Evolutionary conservation across 2,888 invertebrate species (phyloP).

Genomic region (Itoplectis maculator): DNA sequence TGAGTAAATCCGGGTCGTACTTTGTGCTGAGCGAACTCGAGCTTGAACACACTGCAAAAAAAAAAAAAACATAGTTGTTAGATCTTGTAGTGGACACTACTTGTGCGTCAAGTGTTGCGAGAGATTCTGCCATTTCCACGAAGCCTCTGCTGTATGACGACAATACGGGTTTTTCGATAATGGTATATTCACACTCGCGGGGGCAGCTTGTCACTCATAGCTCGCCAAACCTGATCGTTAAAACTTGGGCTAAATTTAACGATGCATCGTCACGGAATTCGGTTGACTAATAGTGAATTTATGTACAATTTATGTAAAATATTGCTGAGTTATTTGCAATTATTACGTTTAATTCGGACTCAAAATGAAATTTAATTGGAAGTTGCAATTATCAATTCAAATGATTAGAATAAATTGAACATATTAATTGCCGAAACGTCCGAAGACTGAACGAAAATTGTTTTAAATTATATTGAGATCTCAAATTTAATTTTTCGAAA

Average conservation of each 20-base stretch:
- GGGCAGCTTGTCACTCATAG: background rate
- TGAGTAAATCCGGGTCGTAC: slow-evolving; percentile 97
- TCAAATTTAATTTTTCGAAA: background rate
- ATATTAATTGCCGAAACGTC: background rate
- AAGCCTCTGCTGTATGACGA: background rate
- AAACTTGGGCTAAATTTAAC: background rate
- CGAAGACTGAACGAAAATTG: background rate
- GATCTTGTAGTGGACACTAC: background rate
- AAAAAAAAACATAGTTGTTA: background rate
- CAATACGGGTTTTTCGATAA: background rate
- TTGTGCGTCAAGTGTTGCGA: background rate
- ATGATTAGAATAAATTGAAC: background rate
- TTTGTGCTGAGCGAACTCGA: slow-evolving; percentile 95
- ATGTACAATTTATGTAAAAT: background rate
- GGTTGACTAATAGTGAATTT: background rate
- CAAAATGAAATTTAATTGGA: no score
- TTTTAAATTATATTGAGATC: background rate
- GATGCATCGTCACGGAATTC: background rate
- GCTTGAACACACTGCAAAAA: slow-evolving; percentile 91
- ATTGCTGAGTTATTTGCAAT: background rate
- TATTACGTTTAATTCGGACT: background rate
- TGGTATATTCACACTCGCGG: background rate
- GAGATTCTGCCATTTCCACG: background rate
- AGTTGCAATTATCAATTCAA: no score
- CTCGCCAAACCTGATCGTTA: background rate